Base-by-base conservation (phyloP, 1,140 invertebrate genomes). In the Drosophila ercepeae region DNA sequence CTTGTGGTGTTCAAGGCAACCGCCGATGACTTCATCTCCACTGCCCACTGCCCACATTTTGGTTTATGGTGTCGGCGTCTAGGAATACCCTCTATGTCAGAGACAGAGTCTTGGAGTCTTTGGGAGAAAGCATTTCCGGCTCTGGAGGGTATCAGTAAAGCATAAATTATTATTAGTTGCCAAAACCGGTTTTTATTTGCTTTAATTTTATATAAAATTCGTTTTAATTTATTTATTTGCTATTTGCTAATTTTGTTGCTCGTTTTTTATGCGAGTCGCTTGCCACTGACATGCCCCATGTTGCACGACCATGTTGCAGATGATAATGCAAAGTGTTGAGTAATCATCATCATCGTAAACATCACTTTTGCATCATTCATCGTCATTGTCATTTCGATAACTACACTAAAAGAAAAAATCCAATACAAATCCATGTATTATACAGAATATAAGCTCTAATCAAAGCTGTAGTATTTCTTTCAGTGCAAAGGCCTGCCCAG, bases 11-110 rank as follows among this genome's bases (percentile, higher is more conserved):
- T 79, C 71, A 79, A 79, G 77, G 64, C 64, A 79, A 67, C 53
- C 57, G 65, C 18, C 78, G 78, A 82, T 82, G 78, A 82, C 74
- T 82, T 82, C 78, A 82, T 82, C 78, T 82, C 59, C 78, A 54
- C 60, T 74, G 68, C 65, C 59, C 78, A 54, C 60, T 74, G 68
- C 65, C 63, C 69, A 77, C 75, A 60, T 59, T 21, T 13, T 44
- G 0, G 5, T 48, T 36, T 44, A 34, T 61, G 49, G 54, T 57
- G 63, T 75, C 11, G 29, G 9, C 11, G 29, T 11, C 29, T 32
- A 42, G 60, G 36, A 16, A 44, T 57, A 49, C 52, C 36, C 55
- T 58, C 44, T 78, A 14, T 11, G 13, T 9, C 11, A 13, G 21
- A 8, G 13, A 0, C 21, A 16, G 18, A 0, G 6, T 18, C 14